Evolutionary conservation across 2,113 vertebrate species (phyloP), one percentile per base, ranked within the genome.

Genomic region (Athene noctua): DNA sequence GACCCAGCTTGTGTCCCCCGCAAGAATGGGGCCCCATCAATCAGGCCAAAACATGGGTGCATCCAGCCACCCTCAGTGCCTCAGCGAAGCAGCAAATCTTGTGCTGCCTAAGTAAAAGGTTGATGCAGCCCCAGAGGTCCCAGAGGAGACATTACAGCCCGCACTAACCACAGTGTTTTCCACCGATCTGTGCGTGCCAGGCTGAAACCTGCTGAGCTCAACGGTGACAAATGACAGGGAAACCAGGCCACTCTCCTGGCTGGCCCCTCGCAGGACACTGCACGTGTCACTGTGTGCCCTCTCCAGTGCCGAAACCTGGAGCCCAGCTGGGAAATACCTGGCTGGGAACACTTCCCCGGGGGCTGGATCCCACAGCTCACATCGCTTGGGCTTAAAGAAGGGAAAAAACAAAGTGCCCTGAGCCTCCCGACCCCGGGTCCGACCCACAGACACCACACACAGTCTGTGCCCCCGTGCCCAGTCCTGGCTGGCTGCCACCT

Each of bases 211-310:
- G 63, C 80, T 72, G 58, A 77, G 58, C 47, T 85, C 0, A 1
- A 23, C 17, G 49, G 63, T 49, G 85, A 86, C 61, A 52, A 62
- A 38, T 11, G 44, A 6, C 34, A 22, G 54, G 62, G 79, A 40
- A 67, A 32, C 36, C 2, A 2, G 42, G 8, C 11, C 0, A 0
- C 27, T n/a, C 10, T 80, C 54, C 74, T 15, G 21, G 42, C 25
- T 38, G 16, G 10, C 15, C 47, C 36, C 61, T 46, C 2, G 0
- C 30, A 5, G 22, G 40, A 10, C 57, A 70, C 18, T 54, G 71
- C 54, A 4, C 1, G 1, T 47, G 34, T 30, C 57, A 36, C 51
- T 6, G 0, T 1, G 4, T 36, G 44, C 46, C 58, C 38, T 32
- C 11, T 65, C 46, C 44, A 3, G 1, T 36, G 26, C 67, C 21